Base-by-base conservation (phyloP, 2,888 invertebrate species). In the Crossocerus cetratus region DNA sequence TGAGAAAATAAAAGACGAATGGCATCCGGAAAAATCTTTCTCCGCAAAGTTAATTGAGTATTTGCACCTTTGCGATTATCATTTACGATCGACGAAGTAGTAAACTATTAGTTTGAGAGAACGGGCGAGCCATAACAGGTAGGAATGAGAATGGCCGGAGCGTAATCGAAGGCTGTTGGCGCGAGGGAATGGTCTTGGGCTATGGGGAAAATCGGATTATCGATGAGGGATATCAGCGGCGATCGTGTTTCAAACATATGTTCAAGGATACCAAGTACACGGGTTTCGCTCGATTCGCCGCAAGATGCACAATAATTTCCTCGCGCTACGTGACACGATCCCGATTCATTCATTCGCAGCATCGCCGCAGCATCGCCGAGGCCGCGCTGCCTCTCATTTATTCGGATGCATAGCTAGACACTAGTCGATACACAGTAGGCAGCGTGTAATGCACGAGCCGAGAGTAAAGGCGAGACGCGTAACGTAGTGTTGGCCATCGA, bases 281-380 rank as follows among this genome's bases (percentile, higher is more conserved):
- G 43, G 23, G 49, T 43, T 58, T 68, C 53, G 22, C 54, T 71
- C 59, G 22, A 13, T 54, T 55, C 63, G 43, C 16, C 49, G 66
- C 66, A 64, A 64, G 65, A 61, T 68, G 74, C 70, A 56, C 67
- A 58, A 75, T 75, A 75, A 78, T 78, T 72, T 74, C 57, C 65
- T 60, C 67, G 70, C 63, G 66, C 70, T 74, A 74, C 74, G 74
- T 65, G 72, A 73, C 69, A 69, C 73, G 74, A 78, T 74, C 66
- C 58, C 69, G 65, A 75, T 56, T 78, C 69, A 67, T 78, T 65
- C 74, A 77, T 65, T 74, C 71, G 68, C 55, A 45, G 56, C 70
- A 69, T 69, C 66, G 55, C 13, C 55, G 20, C 32, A n/a, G 59
- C 63, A 49, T 23, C 49, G 65, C 68, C 62, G 55, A 49, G 16